Percentiles rank a stretch among this genome's conserved stretches.
phyloP scores from a whole-genome alignment of 1,140 invertebrate genomes.

The Myzus persicae region DNA sequence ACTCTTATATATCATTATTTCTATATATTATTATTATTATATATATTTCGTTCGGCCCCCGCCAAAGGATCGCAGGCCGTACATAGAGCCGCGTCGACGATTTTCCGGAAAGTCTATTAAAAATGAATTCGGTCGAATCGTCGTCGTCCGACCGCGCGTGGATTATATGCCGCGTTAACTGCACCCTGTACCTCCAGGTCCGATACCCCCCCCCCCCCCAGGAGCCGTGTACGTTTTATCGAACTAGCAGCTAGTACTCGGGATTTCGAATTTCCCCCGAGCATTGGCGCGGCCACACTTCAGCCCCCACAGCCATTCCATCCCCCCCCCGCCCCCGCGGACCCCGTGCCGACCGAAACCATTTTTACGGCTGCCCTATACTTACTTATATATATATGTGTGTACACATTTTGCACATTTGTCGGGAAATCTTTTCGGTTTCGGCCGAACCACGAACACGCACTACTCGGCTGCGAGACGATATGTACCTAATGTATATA shows the following conservation, averaged over 20 bases:
- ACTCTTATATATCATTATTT: background rate
- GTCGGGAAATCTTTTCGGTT: background rate
- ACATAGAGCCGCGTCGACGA: background rate
- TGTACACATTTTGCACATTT: background rate
- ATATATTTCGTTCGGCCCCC: background rate
- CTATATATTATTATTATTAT: too few relatives aligned
- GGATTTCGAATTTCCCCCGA: background rate
- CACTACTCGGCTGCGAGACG: background rate
- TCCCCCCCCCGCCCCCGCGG: too few relatives aligned
- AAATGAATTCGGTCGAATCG: conserved; percentile 1
- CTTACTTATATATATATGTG: background rate
- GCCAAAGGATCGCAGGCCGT: background rate
- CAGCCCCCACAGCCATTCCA: too few relatives aligned
- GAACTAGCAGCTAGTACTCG: background rate
- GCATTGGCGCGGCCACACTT: background rate
- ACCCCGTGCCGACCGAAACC: background rate
- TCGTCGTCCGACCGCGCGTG: background rate
- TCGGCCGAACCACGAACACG: background rate
- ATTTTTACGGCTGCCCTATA: background rate
- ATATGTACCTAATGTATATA: background rate
- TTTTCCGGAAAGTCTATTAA: conserved; percentile 6
- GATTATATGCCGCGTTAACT: background rate
- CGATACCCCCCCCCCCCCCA: background rate
- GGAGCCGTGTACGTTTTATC: background rate
- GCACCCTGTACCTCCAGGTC: background rate